Percentiles rank a stretch among this genome's conserved stretches.
These are phyloP conservation scores for Chaenocephalus aceratus DNA, from an alignment of 2,113 vertebrate species.

Conservation along the genomic window DNA sequence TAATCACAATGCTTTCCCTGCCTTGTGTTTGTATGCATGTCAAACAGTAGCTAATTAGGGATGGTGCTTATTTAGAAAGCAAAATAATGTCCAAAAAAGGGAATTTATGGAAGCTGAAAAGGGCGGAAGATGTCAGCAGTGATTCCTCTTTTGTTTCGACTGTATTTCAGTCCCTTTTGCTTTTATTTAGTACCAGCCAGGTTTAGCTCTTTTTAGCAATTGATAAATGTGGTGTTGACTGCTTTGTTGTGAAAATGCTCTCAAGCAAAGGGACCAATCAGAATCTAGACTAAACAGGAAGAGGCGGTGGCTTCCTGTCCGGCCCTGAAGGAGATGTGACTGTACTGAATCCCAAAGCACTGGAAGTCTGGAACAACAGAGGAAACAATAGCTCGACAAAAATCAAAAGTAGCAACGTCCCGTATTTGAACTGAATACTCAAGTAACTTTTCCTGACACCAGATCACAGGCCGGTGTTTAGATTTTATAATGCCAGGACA, in stretches of 20 bases:
- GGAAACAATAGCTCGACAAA: background rate
- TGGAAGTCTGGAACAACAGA: background rate
- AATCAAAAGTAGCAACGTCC: background rate
- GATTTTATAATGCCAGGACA: background rate
- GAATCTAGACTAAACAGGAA: constrained; percentile 86
- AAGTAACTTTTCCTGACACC: background rate
- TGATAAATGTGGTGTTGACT: constrained; percentile 54
- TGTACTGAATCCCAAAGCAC: background rate
- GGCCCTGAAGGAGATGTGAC: constrained; percentile 18
- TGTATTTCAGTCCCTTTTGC: background rate
- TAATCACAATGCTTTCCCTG: constrained; percentile 26
- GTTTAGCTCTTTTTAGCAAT: constrained; percentile 5
- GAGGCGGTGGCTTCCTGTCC: constrained; percentile 80
- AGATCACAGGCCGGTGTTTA: background rate
- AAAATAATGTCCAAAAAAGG: constrained; percentile 46
- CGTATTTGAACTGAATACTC: background rate
- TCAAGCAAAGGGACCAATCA: constrained; percentile 67
- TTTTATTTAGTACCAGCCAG: background rate
- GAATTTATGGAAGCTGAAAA: background rate
- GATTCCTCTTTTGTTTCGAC: constrained; percentile 41
- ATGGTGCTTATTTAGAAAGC: constrained; percentile 5
- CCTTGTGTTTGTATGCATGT: constrained; percentile 28
- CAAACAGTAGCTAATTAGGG: constrained; percentile 8
- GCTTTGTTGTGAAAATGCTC: constrained; percentile 61
- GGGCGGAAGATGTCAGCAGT: background rate